Conservation (phyloP, 2,797 vertebrate species). For the Schizopygopsis malacanthus region DNA sequence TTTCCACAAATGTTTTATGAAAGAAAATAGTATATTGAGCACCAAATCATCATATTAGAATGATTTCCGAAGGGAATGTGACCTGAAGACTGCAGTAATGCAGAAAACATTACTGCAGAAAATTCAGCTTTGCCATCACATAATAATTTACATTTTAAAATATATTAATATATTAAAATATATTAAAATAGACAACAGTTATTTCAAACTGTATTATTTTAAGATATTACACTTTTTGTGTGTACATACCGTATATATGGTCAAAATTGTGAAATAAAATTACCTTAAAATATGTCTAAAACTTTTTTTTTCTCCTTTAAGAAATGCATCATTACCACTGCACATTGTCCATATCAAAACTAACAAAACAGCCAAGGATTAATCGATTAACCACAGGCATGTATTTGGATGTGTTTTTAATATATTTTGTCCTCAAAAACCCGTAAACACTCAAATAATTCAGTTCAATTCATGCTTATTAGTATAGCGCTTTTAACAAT, state of each 20-base stretch:
- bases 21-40: neutral
- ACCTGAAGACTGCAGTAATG: neutral
- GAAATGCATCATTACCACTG: neutral
- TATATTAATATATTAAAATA: neutral
- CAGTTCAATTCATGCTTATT: no score
- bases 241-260: neutral
- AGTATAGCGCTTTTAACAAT: no score
- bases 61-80: neutral
- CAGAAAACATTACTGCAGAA: neutral
- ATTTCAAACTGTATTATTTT: neutral
- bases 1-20: neutral
- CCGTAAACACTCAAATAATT: no score
- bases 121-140: no score
- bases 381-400: neutral
- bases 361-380: neutral
- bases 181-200: neutral
- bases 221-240: neutral
- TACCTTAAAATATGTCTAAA: no score
- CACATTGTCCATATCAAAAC: neutral
- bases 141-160: neutral
- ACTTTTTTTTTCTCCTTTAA: no score
- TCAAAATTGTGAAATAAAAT: neutral
- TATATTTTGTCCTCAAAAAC: neutral
- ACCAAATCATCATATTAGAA: neutral
- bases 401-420: neutral